Evolutionary conservation across 2,888 invertebrate genomes (phyloP), one percentile per base, ranked within the genome.

Genomic region (Cartodere bifasciata): DNA sequence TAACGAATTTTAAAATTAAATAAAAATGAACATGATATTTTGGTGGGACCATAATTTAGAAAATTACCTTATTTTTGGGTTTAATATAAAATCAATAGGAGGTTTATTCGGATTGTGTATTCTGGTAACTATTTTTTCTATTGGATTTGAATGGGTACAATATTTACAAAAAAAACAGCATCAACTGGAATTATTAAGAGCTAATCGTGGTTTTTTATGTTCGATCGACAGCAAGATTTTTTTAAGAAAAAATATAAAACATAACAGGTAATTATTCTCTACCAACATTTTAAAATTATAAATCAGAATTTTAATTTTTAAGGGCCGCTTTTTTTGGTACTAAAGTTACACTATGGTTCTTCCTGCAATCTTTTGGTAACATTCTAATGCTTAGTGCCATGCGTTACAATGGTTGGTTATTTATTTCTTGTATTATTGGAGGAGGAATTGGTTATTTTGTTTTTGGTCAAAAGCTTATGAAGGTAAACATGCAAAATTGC

Each of bases 381-480:
- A 52, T 79, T 29, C 61, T 81, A 15, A 81, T 81, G 80, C 53
- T 81, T 40, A 67, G 70, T 14, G 73, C 79, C n/a, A 81, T 81
- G 81, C 55, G 73, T 9, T 81, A 72, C 58, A 79, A 80, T 57
- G 73, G 68, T 14, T 77, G 78, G 47, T 57, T 81, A 32, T 63
- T 71, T 36, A 59, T 78, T 27, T 68, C 77, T 7, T 67, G 78
- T 29, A 63, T 73, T 3, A 56, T 75, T 31, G 80, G 20, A 20
- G 20, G 6, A 7, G 20, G 20, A 20, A 20, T 7, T 20, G 20
- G 20, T n/a, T 6, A 20, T 20, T 20, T 20, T 20, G 6, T 20
- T 20, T 20, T 20, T 20, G 20, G 20, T 20, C 20, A 20, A 20
- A 20, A 20, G 28, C 59, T 68, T 15, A 58, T 67, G 54, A 61